Conservation (phyloP, 2,888 invertebrate species). For the Tetrapedia diversipes region DNA sequence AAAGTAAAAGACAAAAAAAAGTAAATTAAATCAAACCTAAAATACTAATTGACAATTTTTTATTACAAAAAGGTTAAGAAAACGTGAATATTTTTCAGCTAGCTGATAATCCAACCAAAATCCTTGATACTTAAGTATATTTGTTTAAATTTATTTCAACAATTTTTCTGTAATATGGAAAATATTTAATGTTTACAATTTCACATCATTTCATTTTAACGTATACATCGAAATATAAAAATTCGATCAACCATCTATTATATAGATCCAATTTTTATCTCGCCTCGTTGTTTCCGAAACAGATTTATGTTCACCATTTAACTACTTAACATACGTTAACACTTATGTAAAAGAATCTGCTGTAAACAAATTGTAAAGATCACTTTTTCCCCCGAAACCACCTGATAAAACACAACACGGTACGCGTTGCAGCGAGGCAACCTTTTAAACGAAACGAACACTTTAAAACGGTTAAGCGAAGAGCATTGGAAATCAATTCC, state of each 20-base stretch:
- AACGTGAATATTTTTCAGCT: not conserved
- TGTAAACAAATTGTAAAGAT: not conserved
- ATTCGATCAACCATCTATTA: not conserved
- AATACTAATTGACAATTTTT: not conserved
- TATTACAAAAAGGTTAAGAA: too few relatives aligned
- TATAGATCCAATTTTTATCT: not conserved
- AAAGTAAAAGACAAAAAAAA: not conserved
- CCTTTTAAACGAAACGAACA: conserved; percentile 10
- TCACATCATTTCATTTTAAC: too few relatives aligned
- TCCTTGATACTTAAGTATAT: not conserved
- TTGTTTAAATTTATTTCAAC: conserved; percentile 7
- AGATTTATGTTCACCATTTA: conserved; percentile 2
- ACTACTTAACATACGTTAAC: not conserved
- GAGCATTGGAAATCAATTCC: conserved; percentile 38
- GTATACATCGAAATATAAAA: not conserved
- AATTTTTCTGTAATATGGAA: not conserved
- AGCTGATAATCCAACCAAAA: conserved; percentile 1
- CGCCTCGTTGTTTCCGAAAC: not conserved
- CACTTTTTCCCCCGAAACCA: not conserved
- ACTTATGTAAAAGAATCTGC: not conserved
- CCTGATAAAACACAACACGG: not conserved
- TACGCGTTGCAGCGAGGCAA: not conserved
- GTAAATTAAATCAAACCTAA: not conserved
- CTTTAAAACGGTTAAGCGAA: conserved; percentile 27
- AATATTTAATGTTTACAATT: not conserved